phyloP scores from a whole-genome alignment of 2,113 vertebrate species.

The Pterophyllum scalare region DNA sequence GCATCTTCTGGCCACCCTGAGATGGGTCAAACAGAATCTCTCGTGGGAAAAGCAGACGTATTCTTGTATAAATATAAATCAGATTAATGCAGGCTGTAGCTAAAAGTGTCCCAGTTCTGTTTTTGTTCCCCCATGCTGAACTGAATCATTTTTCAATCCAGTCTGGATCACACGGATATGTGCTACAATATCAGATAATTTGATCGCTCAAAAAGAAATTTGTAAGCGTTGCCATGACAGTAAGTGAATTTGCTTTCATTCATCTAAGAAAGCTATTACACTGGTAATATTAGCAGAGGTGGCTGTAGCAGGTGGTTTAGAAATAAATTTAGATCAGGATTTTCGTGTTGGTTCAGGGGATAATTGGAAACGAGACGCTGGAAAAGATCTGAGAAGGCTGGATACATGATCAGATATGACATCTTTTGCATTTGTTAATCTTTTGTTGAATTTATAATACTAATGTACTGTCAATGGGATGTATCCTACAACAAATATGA shows the following conservation, averaged over 20 bases:
- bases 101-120: constrained; percentile 35
- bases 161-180: constrained; percentile 9
- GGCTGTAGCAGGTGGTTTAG: constrained; percentile 9
- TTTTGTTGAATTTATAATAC: background rate
- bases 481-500: background rate
- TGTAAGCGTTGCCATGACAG: constrained; percentile 13
- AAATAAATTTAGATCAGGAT: constrained; percentile 19
- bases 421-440: constrained; percentile 8
- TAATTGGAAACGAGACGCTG: constrained; percentile 21
- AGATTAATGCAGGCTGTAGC: constrained; percentile 6
- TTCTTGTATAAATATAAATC: constrained; percentile 4
- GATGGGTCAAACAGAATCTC: background rate
- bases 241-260: constrained; percentile 20
- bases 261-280: constrained; percentile 31
- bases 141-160: constrained; percentile 30
- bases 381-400: background rate
- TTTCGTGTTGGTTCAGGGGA: constrained; percentile 10
- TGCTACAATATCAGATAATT: constrained; percentile 25
- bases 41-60: background rate
- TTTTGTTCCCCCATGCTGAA: constrained; percentile 25
- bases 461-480: background rate
- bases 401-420: background rate
- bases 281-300: constrained; percentile 14
- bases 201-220: constrained; percentile 6
- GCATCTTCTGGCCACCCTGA: background rate